Evolutionary conservation across 2,797 vertebrate genomes (phyloP), one percentile per base, ranked within the genome.

Genomic region (Danio kyathit): DNA sequence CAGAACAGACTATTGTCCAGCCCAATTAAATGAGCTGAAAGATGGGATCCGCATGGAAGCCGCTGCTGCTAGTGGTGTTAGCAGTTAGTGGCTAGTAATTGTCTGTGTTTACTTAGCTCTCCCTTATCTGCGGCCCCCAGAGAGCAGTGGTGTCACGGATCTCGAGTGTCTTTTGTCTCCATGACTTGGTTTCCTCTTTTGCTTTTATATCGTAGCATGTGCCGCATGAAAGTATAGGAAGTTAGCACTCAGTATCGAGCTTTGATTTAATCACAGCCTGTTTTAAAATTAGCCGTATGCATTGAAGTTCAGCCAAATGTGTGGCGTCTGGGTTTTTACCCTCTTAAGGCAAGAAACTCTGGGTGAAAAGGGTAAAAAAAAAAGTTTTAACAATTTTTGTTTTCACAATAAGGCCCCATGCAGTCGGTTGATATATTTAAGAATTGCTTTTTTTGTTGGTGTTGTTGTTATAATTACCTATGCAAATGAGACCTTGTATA

Each of bases 21-120:
- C 46, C 81, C 73, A 84, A 86, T 85, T 84, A 87, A 64, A 60
- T 41, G 13, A 72, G 82, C 79, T 88, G 87, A 87, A 86, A 87
- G 86, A 86, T 73, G 80, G 56, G 69, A 79, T 19, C 56, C 44
- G 16, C 14, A 38, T 71, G 19, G 29, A 16, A 41, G 65, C 54
- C 17, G 17, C 49, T 79, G 76, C 79, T 79, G 81, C 13, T 8
- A 29, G 61, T 41, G 16, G 57, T 69, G n/a, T 66, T 82, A 65
- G 54, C 67, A 19, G 54, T 74, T 77, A 74, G 69, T 60, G 8
- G 52, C 29, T 72, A 65, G 60, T 40, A 16, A 16, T 57, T 8
- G n/a, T 38, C 61, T 78, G 12, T 85, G 85, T 88, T 88, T 82
- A 83, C 71, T 64, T 77, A 67, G 83, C 52, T 63, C 46, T 66